Conservation (phyloP, 2,113 vertebrate genomes). For the Pachypanchax playfairii region DNA sequence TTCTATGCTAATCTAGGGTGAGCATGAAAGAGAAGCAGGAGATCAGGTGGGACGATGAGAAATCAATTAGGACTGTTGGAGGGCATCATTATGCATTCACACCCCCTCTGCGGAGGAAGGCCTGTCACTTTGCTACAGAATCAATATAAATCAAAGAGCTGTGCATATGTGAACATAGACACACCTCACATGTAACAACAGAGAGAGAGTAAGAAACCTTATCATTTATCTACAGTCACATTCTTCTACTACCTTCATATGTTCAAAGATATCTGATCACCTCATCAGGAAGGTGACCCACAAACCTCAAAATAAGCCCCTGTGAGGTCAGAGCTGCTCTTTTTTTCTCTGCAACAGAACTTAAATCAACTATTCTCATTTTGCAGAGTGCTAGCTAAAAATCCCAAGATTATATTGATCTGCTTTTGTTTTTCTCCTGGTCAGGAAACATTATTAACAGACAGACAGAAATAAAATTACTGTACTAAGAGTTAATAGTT, state of each 20-base stretch:
- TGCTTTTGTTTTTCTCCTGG: too few species aligned
- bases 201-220: slow-evolving; percentile 6
- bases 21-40: slow-evolving; percentile 53
- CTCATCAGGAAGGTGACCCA: slow-evolving; percentile 53
- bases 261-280: slow-evolving; percentile 42
- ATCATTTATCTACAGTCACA: background rate
- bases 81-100: slow-evolving; percentile 70
- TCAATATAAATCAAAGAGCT: slow-evolving; percentile 73
- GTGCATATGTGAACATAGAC: slow-evolving; percentile 13
- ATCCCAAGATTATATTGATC: too few species aligned
- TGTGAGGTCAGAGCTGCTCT: too few species aligned
- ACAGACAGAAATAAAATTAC: too few species aligned
- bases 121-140: slow-evolving; percentile 59
- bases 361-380: too few species aligned
- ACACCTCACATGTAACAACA: slow-evolving; percentile 3
- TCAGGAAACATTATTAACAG: too few species aligned
- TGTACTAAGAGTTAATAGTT: too few species aligned
- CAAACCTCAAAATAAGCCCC: slow-evolving; percentile 42
- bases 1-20: slow-evolving; percentile 50
- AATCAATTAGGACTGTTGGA: slow-evolving; percentile 76
- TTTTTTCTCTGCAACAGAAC: too few species aligned
- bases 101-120: slow-evolving; percentile 39
- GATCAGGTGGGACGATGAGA: slow-evolving; percentile 72
- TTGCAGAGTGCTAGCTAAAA: too few species aligned
- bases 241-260: slow-evolving; percentile 29